Percentiles rank a stretch among this genome's conserved stretches.
These are phyloP conservation scores for Laticauda laticaudata DNA, from an alignment of 2,113 vertebrate species.

Conservation along the genomic window DNA sequence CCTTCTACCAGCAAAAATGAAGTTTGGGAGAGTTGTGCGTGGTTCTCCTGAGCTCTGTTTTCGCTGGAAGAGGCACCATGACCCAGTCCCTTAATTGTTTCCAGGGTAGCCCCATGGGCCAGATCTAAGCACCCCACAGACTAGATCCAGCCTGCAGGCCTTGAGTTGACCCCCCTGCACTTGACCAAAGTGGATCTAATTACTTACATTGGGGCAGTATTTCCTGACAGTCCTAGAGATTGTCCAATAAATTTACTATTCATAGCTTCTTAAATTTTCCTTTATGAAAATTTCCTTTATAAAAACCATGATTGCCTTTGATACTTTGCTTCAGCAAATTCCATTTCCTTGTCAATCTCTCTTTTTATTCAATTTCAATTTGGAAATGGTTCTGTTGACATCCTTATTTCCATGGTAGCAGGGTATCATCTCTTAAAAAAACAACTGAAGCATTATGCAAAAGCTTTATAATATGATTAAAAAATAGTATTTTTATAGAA, in stretches of 20 bases:
- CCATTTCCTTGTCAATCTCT: conserved; percentile 3
- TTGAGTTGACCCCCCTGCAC: too few relatives aligned
- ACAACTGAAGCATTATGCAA: background rate
- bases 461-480: background rate
- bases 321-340: conserved; percentile 3
- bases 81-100: too few relatives aligned
- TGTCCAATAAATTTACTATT: conserved; percentile 7
- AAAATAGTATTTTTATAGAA: background rate
- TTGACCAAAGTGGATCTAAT: background rate
- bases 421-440: background rate
- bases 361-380: conserved; percentile 5
- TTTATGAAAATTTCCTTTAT: background rate
- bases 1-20: too few relatives aligned
- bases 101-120: too few relatives aligned
- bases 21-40: too few relatives aligned
- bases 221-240: background rate
- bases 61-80: too few relatives aligned
- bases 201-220: background rate
- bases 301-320: background rate
- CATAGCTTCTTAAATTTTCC: background rate
- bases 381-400: background rate
- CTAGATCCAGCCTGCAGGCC: too few relatives aligned
- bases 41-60: too few relatives aligned
- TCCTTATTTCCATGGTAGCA: background rate
- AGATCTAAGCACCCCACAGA: too few relatives aligned